Base-by-base conservation (phyloP, 2,113 vertebrate genomes). In the Smithornis capensis region DNA sequence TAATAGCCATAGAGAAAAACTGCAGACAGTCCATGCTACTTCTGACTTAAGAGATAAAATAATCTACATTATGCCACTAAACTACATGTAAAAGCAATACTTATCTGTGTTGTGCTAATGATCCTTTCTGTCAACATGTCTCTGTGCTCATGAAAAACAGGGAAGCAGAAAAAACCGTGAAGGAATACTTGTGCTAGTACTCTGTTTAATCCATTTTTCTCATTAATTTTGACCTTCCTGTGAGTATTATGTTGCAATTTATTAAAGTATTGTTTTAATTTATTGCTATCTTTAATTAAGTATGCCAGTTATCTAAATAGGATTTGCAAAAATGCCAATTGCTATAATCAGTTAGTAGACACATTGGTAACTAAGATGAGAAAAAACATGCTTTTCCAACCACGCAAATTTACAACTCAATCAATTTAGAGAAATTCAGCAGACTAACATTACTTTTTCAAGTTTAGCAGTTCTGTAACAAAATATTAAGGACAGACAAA, bases 331-430 rank as follows among this genome's bases (percentile, higher is more conserved):
- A 89, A 29, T 50, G 25, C 4, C 63, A 77, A n/a, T 29, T 78
- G 19, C 5, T 64, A 37, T 27, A 14, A 83, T 67, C 38, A 64
- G 7, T 77, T 90, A 77, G 21, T 9, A 93, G 35, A 81, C 13
- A 90, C 19, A 56, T 4, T 47, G 15, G 19, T 90, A 83, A 74
- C 21, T 19, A 63, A 59, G 29, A 57, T 1, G 2, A 89, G 16
- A 21, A 85, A 87, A 69, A 28, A 0, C 4, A 44, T 0, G 0
- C 7, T 86, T 83, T 81, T 44, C 35, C 79, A 87, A 49, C 0
- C 7, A 87, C 6, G n/a, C 56, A 85, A 53, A 87, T 70, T 77
- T 60, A 55, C 31, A 83, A 29, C 11, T 89, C 2, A 1, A 73
- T 57, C 9, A 45, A 31, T 79, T 83, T 44, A 47, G 42, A 77